These are phyloP conservation scores for Styela clava DNA, from an alignment of 23 tunicate genomes.

Conservation along the genomic window DNA sequence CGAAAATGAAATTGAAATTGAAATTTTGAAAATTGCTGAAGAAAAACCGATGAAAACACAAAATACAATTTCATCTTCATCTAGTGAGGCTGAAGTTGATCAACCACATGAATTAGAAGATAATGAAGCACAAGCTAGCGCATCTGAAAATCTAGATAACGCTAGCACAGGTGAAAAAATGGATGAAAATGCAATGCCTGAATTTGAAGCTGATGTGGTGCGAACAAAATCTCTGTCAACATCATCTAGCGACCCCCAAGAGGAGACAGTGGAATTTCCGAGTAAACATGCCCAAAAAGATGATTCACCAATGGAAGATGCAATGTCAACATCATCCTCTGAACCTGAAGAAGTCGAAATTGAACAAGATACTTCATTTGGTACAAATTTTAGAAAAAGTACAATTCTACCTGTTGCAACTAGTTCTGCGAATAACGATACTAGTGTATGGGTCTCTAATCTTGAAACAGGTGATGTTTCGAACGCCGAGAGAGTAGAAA, in stretches of 20 bases:
- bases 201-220: background rate
- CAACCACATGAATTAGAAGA: too few relatives aligned
- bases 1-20: constrained; percentile 5
- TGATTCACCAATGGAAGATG: background rate
- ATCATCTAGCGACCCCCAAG: background rate
- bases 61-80: constrained; percentile 19
- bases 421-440: background rate
- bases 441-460: constrained; percentile 7
- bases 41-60: constrained; percentile 11
- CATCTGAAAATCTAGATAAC: background rate
- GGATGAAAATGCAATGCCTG: background rate
- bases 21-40: background rate
- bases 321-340: background rate
- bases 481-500: background rate
- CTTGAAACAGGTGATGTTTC: background rate
- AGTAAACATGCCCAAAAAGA: too few relatives aligned
- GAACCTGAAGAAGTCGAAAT: background rate
- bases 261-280: background rate
- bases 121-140: background rate
- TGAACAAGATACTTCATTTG: background rate
- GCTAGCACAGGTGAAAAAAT: background rate
- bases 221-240: background rate
- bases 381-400: background rate
- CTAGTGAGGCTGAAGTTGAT: background rate
- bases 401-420: background rate